Evolutionary conservation across 2,797 vertebrate genomes (phyloP), one percentile per base, ranked within the genome.

Genomic region (Helicolenus hilgendorfi): DNA sequence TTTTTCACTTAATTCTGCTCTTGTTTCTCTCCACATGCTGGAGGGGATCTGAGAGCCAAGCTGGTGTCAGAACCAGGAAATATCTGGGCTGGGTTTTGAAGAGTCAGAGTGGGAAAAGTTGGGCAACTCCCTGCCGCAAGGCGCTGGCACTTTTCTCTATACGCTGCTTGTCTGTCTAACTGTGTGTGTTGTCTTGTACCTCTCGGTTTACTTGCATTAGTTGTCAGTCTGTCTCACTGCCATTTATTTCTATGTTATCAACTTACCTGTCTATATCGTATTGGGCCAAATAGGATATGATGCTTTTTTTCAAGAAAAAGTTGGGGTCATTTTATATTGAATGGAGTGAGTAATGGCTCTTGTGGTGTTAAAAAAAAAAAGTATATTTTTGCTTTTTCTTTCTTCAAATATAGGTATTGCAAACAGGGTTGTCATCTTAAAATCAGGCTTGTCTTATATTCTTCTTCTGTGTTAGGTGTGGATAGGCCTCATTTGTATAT

Each of bases 51-150:
- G 45, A 45, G 83, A 89, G 92, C 94, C 95, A 94, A 93, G 84
- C 78, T 64, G 68, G 88, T 95, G 92, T 95, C 94, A 95, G 89
- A 95, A 95, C 90, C 94, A 95, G 94, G 93, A 96, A 96, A 94
- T 94, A 91, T 96, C 87, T 93, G 86, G 88, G 91, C 89, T 94
- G 88, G 85, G 86, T 91, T 94, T 90, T 87, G 79, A 92, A 86
- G 70, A 87, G 79, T 72, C 85, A 83, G 90, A 88, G 79, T 70
- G 64, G 89, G 87, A 84, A 94, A 92, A 86, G 69, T 72, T 84
- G 87, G 94, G 90, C 92, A 90, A 92, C 87, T 93, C 93, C 92
- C 93, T 93, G 77, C 83, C 55, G 36, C 81, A 89, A 89, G 78
- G 88, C 41, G 24, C 86, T 90, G 92, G 89, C 78, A 89, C 79